Evolutionary conservation across 2,113 vertebrate genomes (phyloP), one percentile per base, ranked within the genome.

Genomic region (Ochotona curzoniae): DNA sequence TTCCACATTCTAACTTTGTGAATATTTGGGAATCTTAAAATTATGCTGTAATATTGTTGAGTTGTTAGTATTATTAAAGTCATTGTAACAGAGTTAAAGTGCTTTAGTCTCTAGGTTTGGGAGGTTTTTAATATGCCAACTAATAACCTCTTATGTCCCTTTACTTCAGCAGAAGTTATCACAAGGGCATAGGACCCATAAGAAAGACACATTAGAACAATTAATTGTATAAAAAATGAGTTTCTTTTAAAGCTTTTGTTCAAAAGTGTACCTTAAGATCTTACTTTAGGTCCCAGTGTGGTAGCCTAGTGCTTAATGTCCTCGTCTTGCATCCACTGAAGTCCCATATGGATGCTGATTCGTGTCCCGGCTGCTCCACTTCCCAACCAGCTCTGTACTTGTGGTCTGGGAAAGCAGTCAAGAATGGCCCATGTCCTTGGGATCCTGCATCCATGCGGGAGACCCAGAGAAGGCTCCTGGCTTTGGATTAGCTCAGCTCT

Each of bases 31-130:
- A n/a, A 38, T 93, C n/a, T 82, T 89, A 63, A 88, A 89, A 21
- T 94, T 94, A 86, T 75, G 15, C 57, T 63, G 28, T 85, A 90
- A 73, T 87, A 90, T 74, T 83, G 30, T 79, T 83, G 60, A 86
- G 44, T 67, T 93, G 21, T 94, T 84, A 81, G 84, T 81, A 78
- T 78, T 66, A 51, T 82, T 51, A 32, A 86, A 86, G 23, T 76
- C n/a, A 89, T 63, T 93, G 13, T 44, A 88, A 79, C 57, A 80
- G 61, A 90, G 26, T 88, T 91, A 47, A 82, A 90, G 32, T n/a
- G 7, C n/a, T 67, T 83, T 60, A 87, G 47, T 60, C 10, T 54
- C 74, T 89, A 70, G 73, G 95, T 82, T 82, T 89, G 54, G 94
- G 82, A 35, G 35, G 78, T 86, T 89, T 93, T 79, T 11, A 87